Base-by-base conservation (phyloP, 2,113 vertebrate species). In the Stegostoma tigrinum region DNA sequence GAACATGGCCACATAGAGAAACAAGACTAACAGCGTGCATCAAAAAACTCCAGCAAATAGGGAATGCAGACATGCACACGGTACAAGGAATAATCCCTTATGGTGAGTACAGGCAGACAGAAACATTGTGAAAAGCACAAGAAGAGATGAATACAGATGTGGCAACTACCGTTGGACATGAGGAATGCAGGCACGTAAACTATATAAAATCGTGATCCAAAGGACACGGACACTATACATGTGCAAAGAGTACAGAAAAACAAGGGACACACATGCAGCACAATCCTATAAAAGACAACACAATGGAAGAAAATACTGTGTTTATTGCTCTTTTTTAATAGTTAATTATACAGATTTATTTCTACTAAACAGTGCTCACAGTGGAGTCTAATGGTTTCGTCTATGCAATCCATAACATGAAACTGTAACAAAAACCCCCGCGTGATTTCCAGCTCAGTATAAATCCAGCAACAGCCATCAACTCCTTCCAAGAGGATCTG, bases 401-500 rank as follows among this genome's bases (percentile, higher is more conserved):
- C 78, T 83, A 83, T 83, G 78, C 78, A 83, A 83, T 42, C n/a
- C 78, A 42, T 83, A 83, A 83, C 78, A 17, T 83, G n/a, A 83
- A 83, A 83, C 78, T 38, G 78, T 83, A 83, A 83, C n/a, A 96
- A 96, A 96, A 96, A 52, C 61, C 78, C 0, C 96, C 61, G 48
- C 27, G 55, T 24, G 48, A 64, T 55, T 64, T 91, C 89, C 48
- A 27, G 24, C 34, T 64, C 97, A 96, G 96, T 97, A 98, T 98
- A 96, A 98, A 98, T 97, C 97, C 98, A 96, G 97, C 95, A 96
- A 98, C 98, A 97, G 21, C 67, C n/a, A 64, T 98, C 98, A 96
- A 98, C 97, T 97, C 98, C 98, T 97, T 98, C 98, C 0, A 98
- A 98, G 96, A 98, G 98, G 97, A 98, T 98, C 97, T 98, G 98